Evolutionary conservation across 2,888 invertebrate species (phyloP).

Genomic region (Trachelus iudaicus): DNA sequence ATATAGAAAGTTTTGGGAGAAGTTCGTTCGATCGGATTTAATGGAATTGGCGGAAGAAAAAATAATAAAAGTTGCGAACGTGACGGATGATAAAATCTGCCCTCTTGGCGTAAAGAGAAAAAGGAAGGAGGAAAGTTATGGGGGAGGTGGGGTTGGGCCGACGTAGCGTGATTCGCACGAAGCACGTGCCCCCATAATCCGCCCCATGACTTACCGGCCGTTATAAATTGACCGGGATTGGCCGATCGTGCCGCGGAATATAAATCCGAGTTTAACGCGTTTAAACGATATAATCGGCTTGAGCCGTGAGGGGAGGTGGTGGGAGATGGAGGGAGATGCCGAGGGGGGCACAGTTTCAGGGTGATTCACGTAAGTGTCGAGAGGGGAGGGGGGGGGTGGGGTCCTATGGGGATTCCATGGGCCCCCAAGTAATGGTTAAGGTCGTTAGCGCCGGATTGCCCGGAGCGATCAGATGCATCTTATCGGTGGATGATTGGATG

Average conservation of each 20-base stretch:
- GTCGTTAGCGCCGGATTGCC: too few relatives aligned
- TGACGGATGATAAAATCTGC: too few relatives aligned
- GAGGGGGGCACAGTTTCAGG: not conserved
- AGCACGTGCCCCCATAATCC: slow-evolving; percentile 8
- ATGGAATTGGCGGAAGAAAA: too few relatives aligned
- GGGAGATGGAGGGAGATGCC: not conserved
- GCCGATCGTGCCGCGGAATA: slow-evolving; percentile 21
- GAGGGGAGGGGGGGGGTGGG: too few relatives aligned
- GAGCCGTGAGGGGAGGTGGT: not conserved
- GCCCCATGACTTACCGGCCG: slow-evolving; percentile 4
- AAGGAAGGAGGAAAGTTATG: not conserved
- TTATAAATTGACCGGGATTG: not conserved
- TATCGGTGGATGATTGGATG: too few relatives aligned
- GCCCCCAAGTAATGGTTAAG: too few relatives aligned
- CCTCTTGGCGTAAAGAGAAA: not conserved
- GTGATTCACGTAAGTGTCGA: not conserved
- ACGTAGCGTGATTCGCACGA: not conserved
- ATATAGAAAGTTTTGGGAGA: too few relatives aligned
- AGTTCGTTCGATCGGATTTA: too few relatives aligned
- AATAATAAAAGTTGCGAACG: too few relatives aligned
- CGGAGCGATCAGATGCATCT: too few relatives aligned
- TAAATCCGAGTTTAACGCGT: slow-evolving; percentile 9
- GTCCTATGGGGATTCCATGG: too few relatives aligned
- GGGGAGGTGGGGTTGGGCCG: not conserved
- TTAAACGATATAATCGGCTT: not conserved